Evolutionary conservation across 2,888 invertebrate genomes (phyloP), one percentile per base, ranked within the genome.

Genomic region (Mylabris sibirica): DNA sequence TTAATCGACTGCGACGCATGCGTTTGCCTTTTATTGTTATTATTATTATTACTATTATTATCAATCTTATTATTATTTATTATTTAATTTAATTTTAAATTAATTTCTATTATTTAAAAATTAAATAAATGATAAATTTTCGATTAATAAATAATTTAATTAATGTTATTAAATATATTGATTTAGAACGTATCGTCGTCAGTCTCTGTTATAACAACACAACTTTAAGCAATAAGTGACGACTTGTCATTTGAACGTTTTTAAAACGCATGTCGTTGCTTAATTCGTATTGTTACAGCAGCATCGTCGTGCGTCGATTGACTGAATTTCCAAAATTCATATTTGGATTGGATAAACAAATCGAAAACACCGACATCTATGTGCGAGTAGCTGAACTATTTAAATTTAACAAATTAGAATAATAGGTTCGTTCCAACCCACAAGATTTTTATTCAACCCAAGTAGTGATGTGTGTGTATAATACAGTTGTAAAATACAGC

Each of bases 1-100:
- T 68, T 53, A 49, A 49, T 49, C 14, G 24, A 44, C 30, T 17
- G 41, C 30, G 57, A 62, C 71, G 71, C 71, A 71, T 71, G 71
- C 71, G 71, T 71, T 67, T 68, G 68, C 22, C 53, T 57, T 24
- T 53, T 26, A 14, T 57, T 57, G 4, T 14, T 57, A 49, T 49
- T 49, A 20, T 20, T 20, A 17, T 20, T 49, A 49, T 11, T 49
- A 49, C 1, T 26, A 14, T 14, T 57, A 26, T 57, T n/a, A 57
- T 5, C n/a, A n/a, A n/a, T n/a, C n/a, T n/a, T n/a, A 53, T 53
- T 53, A 53, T 53, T 53, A 17, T n/a, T 17, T 53, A 49, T 53
- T 57, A 20, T 49, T 49, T 11, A 12, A 57, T 57, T 57, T 24
- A 14, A 57, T 57, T 57, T 57, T 14, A 22, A 24, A 57, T 57